Percentiles rank a stretch among this genome's conserved stretches.
Conservation (phyloP, 2,888 invertebrate species). For the Noctuana brunneofusca region DNA sequence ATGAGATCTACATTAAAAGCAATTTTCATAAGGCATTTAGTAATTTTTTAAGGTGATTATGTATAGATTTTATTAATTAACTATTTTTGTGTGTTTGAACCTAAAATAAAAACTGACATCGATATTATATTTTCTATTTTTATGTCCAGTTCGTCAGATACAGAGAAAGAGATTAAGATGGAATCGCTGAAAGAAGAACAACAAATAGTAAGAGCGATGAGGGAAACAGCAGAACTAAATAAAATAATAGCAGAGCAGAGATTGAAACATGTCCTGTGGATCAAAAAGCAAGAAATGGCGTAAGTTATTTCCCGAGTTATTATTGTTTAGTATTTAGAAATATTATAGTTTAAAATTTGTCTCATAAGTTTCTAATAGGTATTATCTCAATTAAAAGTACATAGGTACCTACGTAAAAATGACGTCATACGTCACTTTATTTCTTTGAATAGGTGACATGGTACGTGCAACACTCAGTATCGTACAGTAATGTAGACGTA, state of each 20-base stretch:
- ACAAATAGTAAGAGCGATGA: constrained; percentile 69
- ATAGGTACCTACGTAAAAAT: no score
- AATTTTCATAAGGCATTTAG: constrained; percentile 59
- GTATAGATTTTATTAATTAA: not conserved
- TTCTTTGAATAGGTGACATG: no score
- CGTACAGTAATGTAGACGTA: no score
- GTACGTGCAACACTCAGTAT: no score
- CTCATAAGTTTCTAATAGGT: no score
- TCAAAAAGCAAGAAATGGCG: constrained; percentile 70
- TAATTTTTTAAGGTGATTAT: constrained; percentile 61
- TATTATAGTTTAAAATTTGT: no score
- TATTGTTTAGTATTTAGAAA: no score
- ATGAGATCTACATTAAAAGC: constrained; percentile 44
- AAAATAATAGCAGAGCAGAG: constrained; percentile 84
- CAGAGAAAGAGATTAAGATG: constrained; percentile 68
- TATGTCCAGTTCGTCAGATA: constrained; percentile 51
- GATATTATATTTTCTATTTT: not conserved
- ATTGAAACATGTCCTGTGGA: constrained; percentile 77
- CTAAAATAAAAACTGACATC: not conserved
- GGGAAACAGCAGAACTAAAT: constrained; percentile 84
- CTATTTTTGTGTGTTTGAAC: not conserved
- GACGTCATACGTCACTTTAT: no score
- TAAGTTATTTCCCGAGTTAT: constrained; percentile 45
- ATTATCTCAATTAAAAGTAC: no score
- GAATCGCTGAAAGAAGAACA: constrained; percentile 72